Conservation (phyloP, 2,113 vertebrate genomes). For the Morone chrysops region DNA sequence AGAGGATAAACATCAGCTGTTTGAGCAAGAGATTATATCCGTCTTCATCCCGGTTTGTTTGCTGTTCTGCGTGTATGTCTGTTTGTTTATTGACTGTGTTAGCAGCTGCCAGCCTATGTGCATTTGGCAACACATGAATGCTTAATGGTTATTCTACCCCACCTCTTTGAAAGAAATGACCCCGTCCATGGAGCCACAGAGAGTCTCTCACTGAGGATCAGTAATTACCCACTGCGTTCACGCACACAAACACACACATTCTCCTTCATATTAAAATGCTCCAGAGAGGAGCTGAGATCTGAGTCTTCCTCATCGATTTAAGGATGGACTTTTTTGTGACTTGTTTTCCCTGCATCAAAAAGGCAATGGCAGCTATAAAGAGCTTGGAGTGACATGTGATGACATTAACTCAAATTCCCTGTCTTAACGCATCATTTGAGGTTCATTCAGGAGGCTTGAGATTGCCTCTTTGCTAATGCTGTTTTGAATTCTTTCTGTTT, state of each 20-base stretch:
- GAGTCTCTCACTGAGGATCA: slow-evolving; percentile 70
- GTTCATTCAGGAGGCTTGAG: slow-evolving; percentile 73
- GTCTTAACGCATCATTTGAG: slow-evolving; percentile 78
- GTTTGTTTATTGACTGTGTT: slow-evolving; percentile 74
- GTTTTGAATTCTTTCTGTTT: slow-evolving; percentile 65
- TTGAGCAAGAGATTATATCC: slow-evolving; percentile 74
- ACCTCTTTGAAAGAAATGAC: slow-evolving; percentile 74
- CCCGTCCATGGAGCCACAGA: slow-evolving; percentile 58
- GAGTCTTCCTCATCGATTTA: slow-evolving; percentile 64
- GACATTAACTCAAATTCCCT: slow-evolving; percentile 80
- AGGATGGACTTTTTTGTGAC: slow-evolving; percentile 62
- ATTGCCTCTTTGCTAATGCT: slow-evolving; percentile 76
- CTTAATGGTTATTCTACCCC: slow-evolving; percentile 79
- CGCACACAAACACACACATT: slow-evolving; percentile 10
- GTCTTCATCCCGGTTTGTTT: slow-evolving; percentile 67
- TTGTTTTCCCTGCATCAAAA: slow-evolving; percentile 66
- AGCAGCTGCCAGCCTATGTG: slow-evolving; percentile 64
- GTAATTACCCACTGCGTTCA: slow-evolving; percentile 72
- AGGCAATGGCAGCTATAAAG: slow-evolving; percentile 52
- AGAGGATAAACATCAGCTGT: slow-evolving; percentile 75
- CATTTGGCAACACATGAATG: slow-evolving; percentile 77
- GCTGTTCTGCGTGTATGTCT: slow-evolving; percentile 57
- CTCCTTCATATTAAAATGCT: slow-evolving; percentile 54
- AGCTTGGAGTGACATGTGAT: slow-evolving; percentile 78
- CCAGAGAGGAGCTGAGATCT: slow-evolving; percentile 49